Evolutionary conservation across 1,140 invertebrate genomes (phyloP), one percentile per base, ranked within the genome.

Genomic region (Globodera rostochiensis): DNA sequence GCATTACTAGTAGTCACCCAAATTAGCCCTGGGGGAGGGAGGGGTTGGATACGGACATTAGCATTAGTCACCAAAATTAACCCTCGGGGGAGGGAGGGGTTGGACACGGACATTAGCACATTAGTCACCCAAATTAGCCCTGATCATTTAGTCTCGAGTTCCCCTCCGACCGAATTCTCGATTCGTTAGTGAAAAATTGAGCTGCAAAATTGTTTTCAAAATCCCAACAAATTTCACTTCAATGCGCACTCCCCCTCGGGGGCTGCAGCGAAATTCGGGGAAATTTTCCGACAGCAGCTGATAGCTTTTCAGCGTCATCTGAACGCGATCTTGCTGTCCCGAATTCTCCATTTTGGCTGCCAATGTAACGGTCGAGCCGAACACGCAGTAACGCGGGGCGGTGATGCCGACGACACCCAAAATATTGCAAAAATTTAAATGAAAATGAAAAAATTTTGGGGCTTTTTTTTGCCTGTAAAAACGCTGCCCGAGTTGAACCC

Each of bases 271-370:
- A 73, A 85, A 85, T 73, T 85, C 84, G 15, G 84, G 86, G 74
- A 87, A 85, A 19, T 76, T 82, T 64, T 85, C 86, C 5, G 85
- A 66, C 6, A 85, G 77, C 21, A 85, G 64, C 60, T 87, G 84
- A 49, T 85, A 77, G 64, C 81, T 84, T 49, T 86, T 84, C 19
- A 85, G 46, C 21, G 85, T 86, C 86, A 86, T 86, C 73, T 86
- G 85, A 50, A 86, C 85, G 70, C 74, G 77, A 60, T 86, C 86
- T 21, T 82, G 85, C 21, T 84, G 79, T 8, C 85, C 85, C 60
- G 84, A 83, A 53, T 87, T 86, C 71, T 86, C 85, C 85, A 86
- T 86, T 79, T 87, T 86, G 70, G 85, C 86, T 15, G 85, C 81
- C 13, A 85, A 66, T n/a, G 75, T 86, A 36, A 84, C 83, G 45